phyloP scores from a whole-genome alignment of 1,140 invertebrate genomes.

The Drosophila parabipectinata region DNA sequence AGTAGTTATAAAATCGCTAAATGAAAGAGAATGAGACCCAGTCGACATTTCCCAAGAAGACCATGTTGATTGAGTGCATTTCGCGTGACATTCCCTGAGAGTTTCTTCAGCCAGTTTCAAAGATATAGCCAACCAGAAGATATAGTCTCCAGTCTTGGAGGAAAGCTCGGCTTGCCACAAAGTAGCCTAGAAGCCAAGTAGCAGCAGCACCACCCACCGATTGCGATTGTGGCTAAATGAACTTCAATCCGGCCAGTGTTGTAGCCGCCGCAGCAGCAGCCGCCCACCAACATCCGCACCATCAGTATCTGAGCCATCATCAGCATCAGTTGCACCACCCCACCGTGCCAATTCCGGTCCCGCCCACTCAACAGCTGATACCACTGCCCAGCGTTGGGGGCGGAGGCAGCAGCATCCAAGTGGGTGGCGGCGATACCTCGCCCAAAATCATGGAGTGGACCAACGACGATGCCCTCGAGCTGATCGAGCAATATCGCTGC shows the following conservation, averaged over 20 bases:
- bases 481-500: constrained; percentile 84
- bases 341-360: not conserved
- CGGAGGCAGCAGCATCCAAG: constrained; percentile 11
- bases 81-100: constrained; percentile 71
- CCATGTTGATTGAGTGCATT: constrained; percentile 77
- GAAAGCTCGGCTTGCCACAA: constrained; percentile 29
- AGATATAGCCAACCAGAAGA: constrained; percentile 5
- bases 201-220: constrained; percentile 28
- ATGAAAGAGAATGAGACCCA: constrained; percentile 58
- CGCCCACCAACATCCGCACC: constrained; percentile 44
- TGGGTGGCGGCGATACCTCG: constrained; percentile 43
- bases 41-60: constrained; percentile 43
- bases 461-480: constrained; percentile 84
- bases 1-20: constrained; percentile 37
- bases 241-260: constrained; percentile 70
- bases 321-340: constrained; percentile 24
- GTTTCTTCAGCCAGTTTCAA: constrained; percentile 1
- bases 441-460: constrained; percentile 84
- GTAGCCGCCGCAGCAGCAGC: constrained; percentile 67
- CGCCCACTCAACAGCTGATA: constrained; percentile 42
- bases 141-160: not conserved
- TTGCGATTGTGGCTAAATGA: constrained; percentile 57
- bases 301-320: constrained; percentile 26
- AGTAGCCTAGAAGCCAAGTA: not conserved
- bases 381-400: constrained; percentile 54